Evolutionary conservation across 2,888 invertebrate species (phyloP), one percentile per base, ranked within the genome.

Genomic region (Odontomyia ornata): DNA sequence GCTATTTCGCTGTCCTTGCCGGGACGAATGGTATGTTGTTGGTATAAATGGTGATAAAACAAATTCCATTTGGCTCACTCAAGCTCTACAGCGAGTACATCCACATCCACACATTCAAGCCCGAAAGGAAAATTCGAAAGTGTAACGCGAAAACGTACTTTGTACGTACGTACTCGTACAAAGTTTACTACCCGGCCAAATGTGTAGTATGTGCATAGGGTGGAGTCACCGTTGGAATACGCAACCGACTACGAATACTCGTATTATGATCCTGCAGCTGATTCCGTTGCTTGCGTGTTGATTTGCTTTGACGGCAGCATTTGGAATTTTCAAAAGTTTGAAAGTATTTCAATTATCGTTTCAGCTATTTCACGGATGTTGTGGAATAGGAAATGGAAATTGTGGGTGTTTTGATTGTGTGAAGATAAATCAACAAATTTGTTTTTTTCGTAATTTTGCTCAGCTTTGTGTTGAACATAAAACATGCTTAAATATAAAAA

Each of bases 321-420:
- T 52, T 52, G 52, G 52, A 52, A 52, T 52, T 13, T 52, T 52
- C 13, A 15, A 52, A 15, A 52, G 52, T 52, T 52, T 13, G 3
- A 52, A 52, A 52, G 52, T 52, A 52, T 52, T 52, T 52, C 52
- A 52, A 52, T 52, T 52, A 52, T 52, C 52, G 52, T 52, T 52
- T 52, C 3, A 13, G 52, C 52, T 52, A 18, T 52, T 52, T 15
- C 13, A n/a, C 52, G 18, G 52, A 52, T 52, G 52, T 15, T 4
- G 52, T n/a, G 2, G 52, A 52, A 18, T 18, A 52, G 18, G 15
- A n/a, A 9, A 15, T 52, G 52, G 15, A 52, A 52, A 9, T 18
- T 52, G 9, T 36, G n/a, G n/a, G 36, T 36, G 9, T 36, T 36
- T 5, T 9, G 9, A 36, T 5, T 36, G 36, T 36, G 36, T 36